These are phyloP conservation scores for Cygnus olor DNA, from an alignment of 2,797 vertebrate species.

Conservation along the genomic window DNA sequence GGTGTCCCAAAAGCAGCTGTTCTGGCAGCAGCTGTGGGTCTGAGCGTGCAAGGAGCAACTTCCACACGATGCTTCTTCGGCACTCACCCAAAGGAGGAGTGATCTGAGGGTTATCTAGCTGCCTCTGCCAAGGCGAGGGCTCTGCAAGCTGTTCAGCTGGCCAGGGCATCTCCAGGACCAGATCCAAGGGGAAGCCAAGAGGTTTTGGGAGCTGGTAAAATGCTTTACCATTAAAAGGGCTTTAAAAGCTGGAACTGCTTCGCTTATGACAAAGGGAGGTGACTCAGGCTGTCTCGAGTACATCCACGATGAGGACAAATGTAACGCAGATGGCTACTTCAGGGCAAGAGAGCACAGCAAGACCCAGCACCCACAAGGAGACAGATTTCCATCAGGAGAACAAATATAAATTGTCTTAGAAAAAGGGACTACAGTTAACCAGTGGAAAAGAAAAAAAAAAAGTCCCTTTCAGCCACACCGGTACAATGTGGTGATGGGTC, in stretches of 20 bases:
- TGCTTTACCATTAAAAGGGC: background rate
- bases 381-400: background rate
- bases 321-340: background rate
- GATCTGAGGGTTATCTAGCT: background rate
- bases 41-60: background rate
- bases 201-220: background rate
- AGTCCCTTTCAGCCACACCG: background rate
- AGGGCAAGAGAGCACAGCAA: background rate
- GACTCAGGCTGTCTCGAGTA: background rate
- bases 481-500: background rate
- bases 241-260: background rate
- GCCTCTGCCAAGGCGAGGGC: background rate
- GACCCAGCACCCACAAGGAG: background rate
- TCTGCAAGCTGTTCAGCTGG: background rate
- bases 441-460: background rate
- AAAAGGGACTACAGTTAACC: background rate
- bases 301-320: background rate
- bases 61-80: no score
- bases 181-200: background rate
- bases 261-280: background rate
- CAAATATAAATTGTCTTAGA: background rate
- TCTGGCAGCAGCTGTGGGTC: background rate
- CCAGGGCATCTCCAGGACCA: background rate
- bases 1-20: background rate
- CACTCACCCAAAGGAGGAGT: background rate